Evolutionary conservation across 2,797 vertebrate genomes (phyloP).

Genomic region (Loriculus beryllinus): DNA sequence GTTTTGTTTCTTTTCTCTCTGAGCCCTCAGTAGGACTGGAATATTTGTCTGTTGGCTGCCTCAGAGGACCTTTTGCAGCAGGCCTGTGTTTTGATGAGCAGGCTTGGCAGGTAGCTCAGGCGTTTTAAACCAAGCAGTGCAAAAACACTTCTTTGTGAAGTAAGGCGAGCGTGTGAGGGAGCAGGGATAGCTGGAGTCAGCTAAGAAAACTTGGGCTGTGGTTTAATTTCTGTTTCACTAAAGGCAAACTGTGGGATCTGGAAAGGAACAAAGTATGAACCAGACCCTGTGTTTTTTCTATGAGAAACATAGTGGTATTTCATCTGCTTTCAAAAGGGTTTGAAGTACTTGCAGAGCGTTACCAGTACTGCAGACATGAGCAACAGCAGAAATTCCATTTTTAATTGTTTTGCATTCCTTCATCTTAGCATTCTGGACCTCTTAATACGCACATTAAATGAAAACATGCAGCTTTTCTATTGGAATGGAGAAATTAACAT

Average conservation of each 20-base stretch:
- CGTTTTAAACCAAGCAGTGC: background rate
- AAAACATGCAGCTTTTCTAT: background rate
- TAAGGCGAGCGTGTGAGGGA: background rate
- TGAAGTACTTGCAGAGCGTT: conserved; percentile 40
- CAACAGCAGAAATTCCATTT: conserved; percentile 38
- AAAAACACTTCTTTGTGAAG: background rate
- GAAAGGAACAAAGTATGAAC: background rate
- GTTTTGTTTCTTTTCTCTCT: background rate
- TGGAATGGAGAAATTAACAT: background rate
- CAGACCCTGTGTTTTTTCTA: background rate
- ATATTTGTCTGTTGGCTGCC: background rate
- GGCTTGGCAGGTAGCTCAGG: background rate
- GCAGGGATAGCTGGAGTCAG: background rate
- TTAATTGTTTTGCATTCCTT: conserved; percentile 58
- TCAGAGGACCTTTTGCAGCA: background rate
- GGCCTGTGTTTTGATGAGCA: background rate
- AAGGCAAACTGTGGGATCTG: conserved; percentile 40
- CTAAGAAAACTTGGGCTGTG: conserved; percentile 11
- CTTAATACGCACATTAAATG: background rate
- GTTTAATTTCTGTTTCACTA: conserved; percentile 47
- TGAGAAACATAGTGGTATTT: conserved; percentile 39
- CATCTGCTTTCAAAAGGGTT: background rate
- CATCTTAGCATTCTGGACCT: conserved; percentile 2
- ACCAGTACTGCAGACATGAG: background rate
- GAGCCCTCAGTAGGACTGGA: background rate